Evolutionary conservation across 2,113 vertebrate genomes (phyloP).

Genomic region (Aphelocoma coerulescens): DNA sequence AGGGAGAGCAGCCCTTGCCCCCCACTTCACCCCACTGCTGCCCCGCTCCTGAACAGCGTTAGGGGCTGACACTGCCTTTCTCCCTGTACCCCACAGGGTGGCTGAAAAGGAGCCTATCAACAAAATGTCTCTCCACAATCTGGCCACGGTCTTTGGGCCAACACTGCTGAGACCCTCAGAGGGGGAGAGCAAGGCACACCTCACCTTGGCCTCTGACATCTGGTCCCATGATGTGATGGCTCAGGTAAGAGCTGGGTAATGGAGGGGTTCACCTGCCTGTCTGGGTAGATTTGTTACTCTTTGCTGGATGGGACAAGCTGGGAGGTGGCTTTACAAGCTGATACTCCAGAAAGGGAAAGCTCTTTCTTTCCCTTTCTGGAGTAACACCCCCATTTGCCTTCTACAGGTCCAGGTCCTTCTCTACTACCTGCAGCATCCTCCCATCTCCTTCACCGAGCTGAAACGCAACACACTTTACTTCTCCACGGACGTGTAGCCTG

Average conservation of each 20-base stretch:
- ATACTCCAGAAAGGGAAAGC: background rate
- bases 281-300: background rate
- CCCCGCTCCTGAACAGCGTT: rapidly evolving
- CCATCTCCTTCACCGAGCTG: constrained; percentile 91
- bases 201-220: constrained; percentile 93
- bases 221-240: constrained; percentile 99
- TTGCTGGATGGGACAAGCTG: background rate
- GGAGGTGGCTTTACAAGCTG: background rate
- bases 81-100: constrained; percentile 73
- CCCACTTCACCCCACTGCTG: rapidly evolving
- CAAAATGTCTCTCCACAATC: constrained; percentile 99
- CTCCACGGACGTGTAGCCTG: constrained; percentile 93
- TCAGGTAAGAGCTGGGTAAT: constrained; percentile 75
- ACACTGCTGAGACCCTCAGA: constrained; percentile 96
- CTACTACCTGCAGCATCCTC: constrained; percentile 96
- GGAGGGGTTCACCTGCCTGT: background rate
- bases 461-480: constrained; percentile 96
- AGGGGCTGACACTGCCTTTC: background rate
- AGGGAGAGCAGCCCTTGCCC: rapidly evolving
- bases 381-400: background rate
- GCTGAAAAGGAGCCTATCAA: constrained; percentile 98
- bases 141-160: constrained; percentile 96
- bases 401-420: constrained; percentile 94
- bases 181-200: constrained; percentile 86
- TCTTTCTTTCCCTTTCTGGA: background rate